Evolutionary conservation across 2,797 vertebrate genomes (phyloP), one percentile per base, ranked within the genome.

Genomic region (Phrynocephalus forsythii): DNA sequence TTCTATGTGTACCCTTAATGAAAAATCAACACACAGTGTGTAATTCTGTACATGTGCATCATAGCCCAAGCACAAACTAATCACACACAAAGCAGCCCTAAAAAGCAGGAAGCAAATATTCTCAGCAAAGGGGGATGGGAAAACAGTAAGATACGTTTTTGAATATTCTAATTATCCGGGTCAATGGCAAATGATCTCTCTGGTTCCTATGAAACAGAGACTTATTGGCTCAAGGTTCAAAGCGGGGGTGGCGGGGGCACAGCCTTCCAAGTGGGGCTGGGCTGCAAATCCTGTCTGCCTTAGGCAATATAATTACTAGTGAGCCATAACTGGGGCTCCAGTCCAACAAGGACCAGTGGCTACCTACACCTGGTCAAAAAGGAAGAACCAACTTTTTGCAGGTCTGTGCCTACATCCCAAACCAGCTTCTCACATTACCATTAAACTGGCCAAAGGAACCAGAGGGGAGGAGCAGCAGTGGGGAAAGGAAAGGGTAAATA

Each of bases 401-500:
- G 63, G 60, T 28, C 78, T 68, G 38, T 38, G 28, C 75, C 33
- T 44, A 30, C 13, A 38, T 75, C 76, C 69, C 28, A 63, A 81
- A 71, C 63, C 72, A 76, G 30, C 3, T 81, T 82, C 33, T 79
- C 63, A 30, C 11, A 18, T 66, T 77, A 26, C n/a, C 71, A 50
- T 63, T 63, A 30, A 52, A 80, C 77, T 88, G 68, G 78, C 71
- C 71, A 85, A 81, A 77, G 24, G n/a, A 69, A 85, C 28, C 24
- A 26, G 16, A 84, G 76, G 38, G 0, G 38, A 75, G 60, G 60
- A 18, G 16, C 15, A 63, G 52, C 60, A 63, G 2, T 26, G 18
- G 67, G 30, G 82, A 84, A 82, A 84, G 18, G 0, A 82, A 48
- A 50, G 33, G 78, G n/a, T 69, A 83, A 88, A 84, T 73, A 83